Evolutionary conservation across 2,797 vertebrate species (phyloP).

Genomic region (Helicolenus hilgendorfi): DNA sequence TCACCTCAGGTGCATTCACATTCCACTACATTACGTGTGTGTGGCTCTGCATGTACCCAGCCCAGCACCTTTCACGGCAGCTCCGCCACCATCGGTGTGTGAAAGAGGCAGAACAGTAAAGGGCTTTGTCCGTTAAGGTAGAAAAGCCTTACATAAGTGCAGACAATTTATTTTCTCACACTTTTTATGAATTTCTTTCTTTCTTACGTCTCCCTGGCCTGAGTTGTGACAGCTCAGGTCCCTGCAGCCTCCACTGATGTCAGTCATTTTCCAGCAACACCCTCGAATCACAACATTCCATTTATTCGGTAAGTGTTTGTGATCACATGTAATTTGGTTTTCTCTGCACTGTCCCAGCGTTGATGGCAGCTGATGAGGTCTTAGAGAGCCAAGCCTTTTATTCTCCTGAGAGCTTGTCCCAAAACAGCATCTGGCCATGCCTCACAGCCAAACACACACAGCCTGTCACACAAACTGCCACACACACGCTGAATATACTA

Average conservation of each 20-base stretch:
- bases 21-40: background rate
- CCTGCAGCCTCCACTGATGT: constrained; percentile 15
- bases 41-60: background rate
- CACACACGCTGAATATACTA: constrained; percentile 49
- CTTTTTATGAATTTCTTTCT: background rate
- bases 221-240: constrained; percentile 38
- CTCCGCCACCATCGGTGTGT: background rate
- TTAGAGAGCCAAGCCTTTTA: constrained; percentile 78
- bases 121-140: background rate
- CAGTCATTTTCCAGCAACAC: constrained; percentile 64
- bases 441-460: constrained; percentile 68
- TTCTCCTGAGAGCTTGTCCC: constrained; percentile 81
- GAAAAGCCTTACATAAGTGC: background rate
- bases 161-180: background rate
- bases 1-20: background rate
- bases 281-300: constrained; percentile 69
- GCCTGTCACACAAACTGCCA: constrained; percentile 51
- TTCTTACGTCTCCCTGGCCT: constrained; percentile 1
- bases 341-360: constrained; percentile 66
- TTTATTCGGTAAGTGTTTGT: constrained; percentile 77
- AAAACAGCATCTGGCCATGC: constrained; percentile 84
- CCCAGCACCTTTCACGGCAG: background rate
- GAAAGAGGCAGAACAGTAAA: background rate
- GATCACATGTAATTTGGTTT: constrained; percentile 77
- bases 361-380: constrained; percentile 84